Base-by-base conservation (phyloP, 1,140 invertebrate species). In the Heliconius melpomene region DNA sequence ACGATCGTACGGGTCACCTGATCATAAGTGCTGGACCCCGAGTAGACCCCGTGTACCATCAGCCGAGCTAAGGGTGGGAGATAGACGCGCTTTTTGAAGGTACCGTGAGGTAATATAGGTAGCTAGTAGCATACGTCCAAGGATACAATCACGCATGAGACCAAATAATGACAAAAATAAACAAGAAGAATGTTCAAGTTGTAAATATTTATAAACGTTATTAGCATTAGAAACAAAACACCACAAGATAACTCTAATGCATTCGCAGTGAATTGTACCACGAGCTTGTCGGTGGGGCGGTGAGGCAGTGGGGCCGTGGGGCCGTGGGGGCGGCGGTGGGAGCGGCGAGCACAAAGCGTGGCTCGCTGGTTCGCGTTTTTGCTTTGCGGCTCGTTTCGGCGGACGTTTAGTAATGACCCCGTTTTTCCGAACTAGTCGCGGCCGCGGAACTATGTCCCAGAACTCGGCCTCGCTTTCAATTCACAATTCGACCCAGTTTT, bases 341-440 rank as follows among this genome's bases (percentile, higher is more conserved):
- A 72, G 77, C 79, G 78, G 83, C 72, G 75, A 74, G 72, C 72
- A 46, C 26, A 66, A 66, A 52, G 73, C 40, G 50, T 78, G 77
- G 78, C 85, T 86, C 38, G 75, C 38, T 72, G 79, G 75, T 83
- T 84, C 83, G 81, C 75, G 89, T 90, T 90, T 91, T 91, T 91
- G 83, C 79, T 75, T 76, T 66, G 86, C 84, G 86, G 80, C 85
- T 84, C 81, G 85, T 88, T 85, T 89, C 86, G 87, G 77, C 84
- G 81, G 83, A 83, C 86, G 80, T 88, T 88, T 88, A 88, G 87
- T 90, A 91, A 88, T 90, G 86, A 87, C 78, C 83, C 66, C 52
- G 85, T 89, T 92, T 91, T 92, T 90, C 83, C 80, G 82, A 83
- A 84, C 87, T 90, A 90, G 87, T 91, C 89, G 87, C 82, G 79